Evolutionary conservation across 2,888 invertebrate species (phyloP), one percentile per base, ranked within the genome.

Genomic region (Operophtera brumata): DNA sequence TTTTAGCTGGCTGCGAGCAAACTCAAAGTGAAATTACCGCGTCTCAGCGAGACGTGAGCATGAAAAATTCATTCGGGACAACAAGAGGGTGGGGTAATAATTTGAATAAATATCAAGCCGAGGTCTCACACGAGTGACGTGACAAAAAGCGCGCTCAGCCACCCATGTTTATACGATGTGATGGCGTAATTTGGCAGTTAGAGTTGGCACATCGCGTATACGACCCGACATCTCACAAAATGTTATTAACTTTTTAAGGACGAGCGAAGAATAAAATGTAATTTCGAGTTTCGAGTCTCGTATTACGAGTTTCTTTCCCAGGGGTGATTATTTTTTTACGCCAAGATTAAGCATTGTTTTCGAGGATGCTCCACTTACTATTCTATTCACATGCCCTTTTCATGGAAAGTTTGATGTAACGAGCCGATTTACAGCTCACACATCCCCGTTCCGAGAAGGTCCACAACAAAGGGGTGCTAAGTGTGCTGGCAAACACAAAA

Each of bases 401-500:
- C 87, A 82, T 62, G 77, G 84, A 87, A 87, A 77, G 75, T 76
- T 77, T 73, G 79, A 54, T 80, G 78, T 82, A 80, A 80, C 79
- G 77, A 77, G 71, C 71, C 70, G 66, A 73, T 82, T 82, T 79
- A 82, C 73, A 72, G 77, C 77, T 72, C 78, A 77, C 79, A 83
- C 81, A 85, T 84, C 79, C 85, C 77, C 70, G 68, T 88, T 88
- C 86, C 67, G 69, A 75, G 86, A 89, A 87, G 79, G 80, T 69
- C 77, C 63, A 67, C 62, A 71, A 86, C 86, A 89, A 87, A 87
- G 73, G 88, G 86, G 86, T 83, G 89, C 82, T 86, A 89, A 89
- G 89, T 87, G 86, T 81, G 82, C 86, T 83, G 76, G 84, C 87
- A 87, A 89, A 90, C 89, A 88, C 84, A 85, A 86, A 86, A 89